Conservation (phyloP, 2,888 invertebrate species). For the Drosophila flavopinicola region DNA sequence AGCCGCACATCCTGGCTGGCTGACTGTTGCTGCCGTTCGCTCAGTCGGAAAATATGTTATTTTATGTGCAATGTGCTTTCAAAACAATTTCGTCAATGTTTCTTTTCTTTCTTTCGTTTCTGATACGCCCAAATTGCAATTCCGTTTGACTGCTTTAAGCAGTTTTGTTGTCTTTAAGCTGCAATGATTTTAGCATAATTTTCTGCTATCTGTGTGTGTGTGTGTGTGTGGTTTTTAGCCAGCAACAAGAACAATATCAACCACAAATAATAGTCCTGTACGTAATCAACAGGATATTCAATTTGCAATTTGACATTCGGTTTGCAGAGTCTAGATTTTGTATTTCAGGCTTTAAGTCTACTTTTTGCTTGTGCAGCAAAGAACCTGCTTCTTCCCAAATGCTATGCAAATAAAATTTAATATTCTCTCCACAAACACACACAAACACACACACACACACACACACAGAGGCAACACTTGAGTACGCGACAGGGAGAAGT, state of each 20-base stretch:
- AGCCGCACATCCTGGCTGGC: conserved; percentile 30
- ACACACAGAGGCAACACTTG: conserved; percentile 15
- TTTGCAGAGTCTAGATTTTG: conserved; percentile 6
- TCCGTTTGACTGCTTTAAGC: background rate
- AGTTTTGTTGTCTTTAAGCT: conserved; percentile 21
- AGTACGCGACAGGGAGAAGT: conserved; percentile 29
- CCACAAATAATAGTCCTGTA: conserved; percentile 5
- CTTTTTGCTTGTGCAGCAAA: conserved; percentile 24
- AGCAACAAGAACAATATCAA: conserved; percentile 5
- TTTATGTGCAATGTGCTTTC: conserved; percentile 58
- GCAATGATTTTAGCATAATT: conserved; percentile 25
- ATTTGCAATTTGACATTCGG: conserved; percentile 28
- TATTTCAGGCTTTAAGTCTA: conserved; percentile 21
- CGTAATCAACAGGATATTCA: conserved; percentile 43
- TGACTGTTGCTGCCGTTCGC: conserved; percentile 32
- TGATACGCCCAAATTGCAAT: conserved; percentile 29
- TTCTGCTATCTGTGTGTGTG: conserved; percentile 18
- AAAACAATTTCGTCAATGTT: conserved; percentile 45
- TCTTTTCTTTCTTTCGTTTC: conserved; percentile 1
- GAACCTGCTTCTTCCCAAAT: conserved; percentile 32
- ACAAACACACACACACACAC: background rate
- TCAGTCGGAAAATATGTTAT: conserved; percentile 69
- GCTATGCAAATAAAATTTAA: conserved; percentile 58
- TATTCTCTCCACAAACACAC: conserved; percentile 34
- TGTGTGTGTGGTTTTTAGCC: conserved; percentile 4